Evolutionary conservation across 2,113 vertebrate genomes (phyloP), one percentile per base, ranked within the genome.

Genomic region (Sinocyclocheilus rhinocerous): DNA sequence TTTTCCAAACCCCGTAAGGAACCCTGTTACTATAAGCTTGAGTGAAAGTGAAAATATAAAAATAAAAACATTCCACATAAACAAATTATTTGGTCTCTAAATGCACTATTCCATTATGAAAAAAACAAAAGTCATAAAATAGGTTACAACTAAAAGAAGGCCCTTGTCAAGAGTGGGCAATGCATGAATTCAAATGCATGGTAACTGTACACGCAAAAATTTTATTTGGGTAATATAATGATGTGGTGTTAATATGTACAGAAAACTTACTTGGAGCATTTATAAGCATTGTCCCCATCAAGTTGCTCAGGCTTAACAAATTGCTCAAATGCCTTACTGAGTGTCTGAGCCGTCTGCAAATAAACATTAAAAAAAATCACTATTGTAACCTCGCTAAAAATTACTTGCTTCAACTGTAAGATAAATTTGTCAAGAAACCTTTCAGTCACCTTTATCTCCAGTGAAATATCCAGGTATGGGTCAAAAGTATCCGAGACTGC

Each of bases 271-370:
- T 97, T 98, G 93, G 96, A 97, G 91, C 98, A 99, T 86, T 97
- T 99, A 90, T 99, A 99, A 4, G 97, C 95, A 6, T 99, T 99
- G 90, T 99, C 98, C 20, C 97, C 97, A 0, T 96, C 97, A 24
- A 99, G 95, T 83, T 99, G 97, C 83, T 99, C 98, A 0, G 98
- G 96, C 85, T 98, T 98, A 69, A 99, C 98, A 91, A 98, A 99
- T 86, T 98, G 96, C 90, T 99, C 97, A 86, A 99, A 93, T 1
- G 98, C 97, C 92, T 96, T 96, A 67, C 94, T 96, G 69, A 99
- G 92, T 86, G 94, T 97, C 29, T 96, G 95, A 67, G 96, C 96
- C 15, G 94, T 95, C 97, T 99, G 90, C 7, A 75, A 85, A 61
- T 67, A 39, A 70, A 67, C 6, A 90, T 39, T 0, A 45, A 11